Evolutionary conservation across 2,888 invertebrate species (phyloP), one percentile per base, ranked within the genome.

Genomic region (Tipula unca): DNA sequence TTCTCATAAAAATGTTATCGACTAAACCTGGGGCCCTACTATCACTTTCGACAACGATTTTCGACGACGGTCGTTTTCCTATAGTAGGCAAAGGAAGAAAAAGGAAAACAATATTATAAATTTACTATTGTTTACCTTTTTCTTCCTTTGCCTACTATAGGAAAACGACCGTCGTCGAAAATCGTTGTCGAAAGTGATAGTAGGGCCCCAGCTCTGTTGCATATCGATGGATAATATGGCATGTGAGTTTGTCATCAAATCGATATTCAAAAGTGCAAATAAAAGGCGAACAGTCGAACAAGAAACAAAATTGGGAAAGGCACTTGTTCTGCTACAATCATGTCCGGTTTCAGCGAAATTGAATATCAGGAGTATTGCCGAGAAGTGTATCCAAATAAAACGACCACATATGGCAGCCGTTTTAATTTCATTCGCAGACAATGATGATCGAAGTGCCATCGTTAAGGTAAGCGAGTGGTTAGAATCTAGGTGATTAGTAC

Each of bases 361-460:
- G 0, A 90, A 90, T 87, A 87, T 91, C 0, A 84, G 88, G 4
- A 89, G 89, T 86, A 89, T 91, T 86, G 90, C 90, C 8, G 89
- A 90, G 87, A 88, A 89, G 14, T 91, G 90, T 32, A 86, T 90
- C n/a, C 88, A 88, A 6, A 87, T 90, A 13, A 88, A 89, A 5
- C 89, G 90, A 1, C 88, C 89, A 1, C 89, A 91, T 86, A 89
- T 91, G 89, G 90, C 90, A 1, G 89, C 91, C 1, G 87, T 89
- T 14, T 87, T 90, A 48, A 88, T 91, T 29, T 89, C 88, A 2
- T 89, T 90, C 85, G 89, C 89, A 1, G 88, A 88, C 69, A 84
- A 86, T 0, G 87, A 88, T n/a, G 87, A 89, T 35, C 88, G 88
- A n/a, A 85, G 87, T 1, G 86, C 87, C 86, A 89, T 90, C 8